Base-by-base conservation (phyloP, 2,113 vertebrate species). In the Protomyctophum bolini region DNA sequence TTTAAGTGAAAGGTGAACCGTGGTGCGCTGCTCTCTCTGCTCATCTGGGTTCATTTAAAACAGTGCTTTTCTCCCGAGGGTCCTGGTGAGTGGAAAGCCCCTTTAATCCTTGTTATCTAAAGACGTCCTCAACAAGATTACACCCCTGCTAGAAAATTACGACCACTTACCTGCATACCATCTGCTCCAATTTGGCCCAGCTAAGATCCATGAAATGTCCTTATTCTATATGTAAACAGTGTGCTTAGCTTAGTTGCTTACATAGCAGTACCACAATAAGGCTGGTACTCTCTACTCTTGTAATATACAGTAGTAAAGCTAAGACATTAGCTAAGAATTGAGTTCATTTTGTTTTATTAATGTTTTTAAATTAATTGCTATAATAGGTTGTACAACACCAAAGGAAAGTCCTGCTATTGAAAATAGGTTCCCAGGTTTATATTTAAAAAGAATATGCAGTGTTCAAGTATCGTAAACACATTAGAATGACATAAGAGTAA, bases 71-170 rank as follows among this genome's bases (percentile, higher is more conserved):
- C 7, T 65, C 70, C 56, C 15, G 8, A 4, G 76, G 73, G 83
- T 68, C 81, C 76, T 28, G 21, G 69, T 41, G 29, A 79, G 75
- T 63, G 57, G 47, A 74, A 59, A 83, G 51, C 57, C 47, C 63
- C 58, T 6, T 73, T 87, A 88, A 89, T 83, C 88, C 87, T 76
- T 74, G 80, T 91, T 78, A 88, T 75, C 79, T 57, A 60, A 85
- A 87, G 83, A 87, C 48, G 57, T 48, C 45, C 49, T 74, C 75
- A 87, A 82, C 82, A 72, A 80, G 89, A 90, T 92, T 92, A 91
- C 70, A 79, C 58, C 50, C 75, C 47, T 21, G 62, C 69, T 66
- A n/a, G 52, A 73, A 80, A 79, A 75, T 83, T 72, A 68, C 47
- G 70, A 79, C 63, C 14, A 12, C 46, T 69, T 58, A 57, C 68